Percentiles rank a stretch among this genome's conserved stretches.
Evolutionary conservation across 2,797 vertebrate genomes (phyloP).

Genomic region (Gobionotothen gibberifrons): DNA sequence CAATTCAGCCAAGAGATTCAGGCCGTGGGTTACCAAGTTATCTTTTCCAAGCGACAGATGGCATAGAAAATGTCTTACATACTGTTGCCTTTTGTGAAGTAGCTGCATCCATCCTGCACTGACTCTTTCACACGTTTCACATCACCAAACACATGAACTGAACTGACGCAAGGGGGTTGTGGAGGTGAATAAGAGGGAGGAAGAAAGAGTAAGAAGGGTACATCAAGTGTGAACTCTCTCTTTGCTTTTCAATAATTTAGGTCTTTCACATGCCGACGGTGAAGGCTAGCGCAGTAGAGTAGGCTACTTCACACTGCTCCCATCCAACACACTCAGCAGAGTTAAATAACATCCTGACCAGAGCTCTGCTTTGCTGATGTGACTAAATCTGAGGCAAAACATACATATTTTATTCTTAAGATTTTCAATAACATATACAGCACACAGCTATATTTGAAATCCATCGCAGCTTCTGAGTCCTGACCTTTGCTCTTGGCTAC

Average conservation of each 20-base stretch:
- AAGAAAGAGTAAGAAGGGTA: conserved; percentile 53
- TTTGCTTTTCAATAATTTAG: conserved; percentile 73
- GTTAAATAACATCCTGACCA: conserved; percentile 17
- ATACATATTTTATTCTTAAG: conserved; percentile 7
- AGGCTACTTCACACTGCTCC: not conserved
- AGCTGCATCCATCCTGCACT: conserved; percentile 23
- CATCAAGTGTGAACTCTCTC: conserved; percentile 65
- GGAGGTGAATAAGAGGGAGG: conserved; percentile 21
- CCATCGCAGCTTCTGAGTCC: conserved; percentile 1
- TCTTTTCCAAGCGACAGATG: conserved; percentile 47
- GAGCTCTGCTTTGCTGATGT: conserved; percentile 19
- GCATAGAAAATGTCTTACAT: conserved; percentile 44
- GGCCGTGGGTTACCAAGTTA: conserved; percentile 22
- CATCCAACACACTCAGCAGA: conserved; percentile 18
- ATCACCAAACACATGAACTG: conserved; percentile 21
- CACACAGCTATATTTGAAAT: not conserved
- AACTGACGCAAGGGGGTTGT: not conserved
- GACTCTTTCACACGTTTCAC: conserved; percentile 55
- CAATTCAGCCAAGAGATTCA: conserved; percentile 15
- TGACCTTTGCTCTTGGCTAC: conserved; percentile 41
- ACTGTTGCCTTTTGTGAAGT: conserved; percentile 42
- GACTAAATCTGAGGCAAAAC: not conserved
- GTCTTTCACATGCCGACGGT: conserved; percentile 51
- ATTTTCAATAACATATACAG: not conserved
- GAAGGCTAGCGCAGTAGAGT: conserved; percentile 14